phyloP scores from a whole-genome alignment of 2,113 vertebrate species.

The Manacus vitellinus region DNA sequence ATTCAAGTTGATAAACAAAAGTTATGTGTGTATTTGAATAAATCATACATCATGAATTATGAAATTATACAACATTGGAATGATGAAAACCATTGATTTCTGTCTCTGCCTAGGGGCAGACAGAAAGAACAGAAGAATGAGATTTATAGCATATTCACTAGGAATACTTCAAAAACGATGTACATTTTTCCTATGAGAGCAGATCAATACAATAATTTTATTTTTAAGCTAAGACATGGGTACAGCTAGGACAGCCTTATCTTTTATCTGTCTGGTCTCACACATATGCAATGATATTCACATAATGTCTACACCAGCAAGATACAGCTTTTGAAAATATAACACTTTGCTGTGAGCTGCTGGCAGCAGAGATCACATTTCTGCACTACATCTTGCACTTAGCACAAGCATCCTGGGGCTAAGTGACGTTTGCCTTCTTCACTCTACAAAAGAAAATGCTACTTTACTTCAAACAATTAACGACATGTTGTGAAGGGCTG shows the following conservation, averaged over 20 bases:
- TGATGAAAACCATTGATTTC: constrained; percentile 54
- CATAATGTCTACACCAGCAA: neutral
- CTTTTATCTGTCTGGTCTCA: constrained; percentile 11
- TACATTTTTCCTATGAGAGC: constrained; percentile 16
- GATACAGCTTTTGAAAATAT: neutral
- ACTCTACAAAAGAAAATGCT: constrained; percentile 31
- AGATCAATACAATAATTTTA: constrained; percentile 47
- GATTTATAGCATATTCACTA: neutral
- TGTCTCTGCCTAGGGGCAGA: constrained; percentile 48
- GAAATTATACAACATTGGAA: neutral
- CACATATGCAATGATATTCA: neutral
- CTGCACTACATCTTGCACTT: constrained; percentile 27
- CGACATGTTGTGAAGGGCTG: neutral
- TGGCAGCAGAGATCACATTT: constrained; percentile 26
- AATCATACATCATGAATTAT: constrained; percentile 51
- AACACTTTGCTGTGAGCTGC: neutral
- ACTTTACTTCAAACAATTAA: constrained; percentile 31
- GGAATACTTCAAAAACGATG: constrained; percentile 6
- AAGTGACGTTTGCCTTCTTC: constrained; percentile 44
- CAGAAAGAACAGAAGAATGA: constrained; percentile 31
- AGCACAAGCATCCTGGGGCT: constrained; percentile 41
- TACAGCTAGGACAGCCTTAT: neutral
- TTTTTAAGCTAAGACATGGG: constrained; percentile 10
- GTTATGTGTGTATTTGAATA: constrained; percentile 38
- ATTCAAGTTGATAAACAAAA: constrained; percentile 31